These are phyloP conservation scores for Eilema griseolum DNA, from an alignment of 2,888 invertebrate species.

Conservation along the genomic window DNA sequence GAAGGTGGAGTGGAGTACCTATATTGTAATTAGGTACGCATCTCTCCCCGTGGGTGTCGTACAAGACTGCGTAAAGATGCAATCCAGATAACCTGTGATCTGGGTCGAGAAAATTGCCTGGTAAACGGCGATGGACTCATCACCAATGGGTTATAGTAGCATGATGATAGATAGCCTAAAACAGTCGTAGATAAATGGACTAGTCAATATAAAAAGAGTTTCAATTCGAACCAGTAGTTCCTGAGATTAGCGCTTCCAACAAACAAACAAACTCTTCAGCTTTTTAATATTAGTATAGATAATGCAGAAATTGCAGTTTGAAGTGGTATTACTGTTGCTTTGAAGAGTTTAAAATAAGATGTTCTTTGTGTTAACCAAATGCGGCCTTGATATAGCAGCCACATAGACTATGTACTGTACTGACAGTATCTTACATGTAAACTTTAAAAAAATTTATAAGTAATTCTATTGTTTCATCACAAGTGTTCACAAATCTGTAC, in stretches of 20 bases:
- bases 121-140: too few species aligned
- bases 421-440: neutral
- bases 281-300: too few species aligned
- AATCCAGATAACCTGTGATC: too few species aligned
- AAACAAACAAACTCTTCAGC: too few species aligned
- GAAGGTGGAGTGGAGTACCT: slow-evolving; percentile 1
- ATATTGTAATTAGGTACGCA: slow-evolving; percentile 2
- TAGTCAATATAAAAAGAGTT: too few species aligned
- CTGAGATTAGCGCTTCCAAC: too few species aligned
- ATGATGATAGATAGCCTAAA: too few species aligned
- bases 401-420: neutral
- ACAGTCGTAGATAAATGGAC: too few species aligned
- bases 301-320: slow-evolving; percentile 15
- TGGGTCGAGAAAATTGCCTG: too few species aligned
- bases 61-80: neutral
- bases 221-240: too few species aligned
- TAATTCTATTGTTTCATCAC: slow-evolving; percentile 34
- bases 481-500: slow-evolving; percentile 56
- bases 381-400: slow-evolving; percentile 11
- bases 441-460: neutral
- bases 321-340: slow-evolving; percentile 16
- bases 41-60: too few species aligned
- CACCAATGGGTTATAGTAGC: too few species aligned
- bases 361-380: slow-evolving; percentile 7
- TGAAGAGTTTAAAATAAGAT: neutral